phyloP scores from a whole-genome alignment of 1,140 invertebrate genomes.

The Brachionus koreanus region DNA sequence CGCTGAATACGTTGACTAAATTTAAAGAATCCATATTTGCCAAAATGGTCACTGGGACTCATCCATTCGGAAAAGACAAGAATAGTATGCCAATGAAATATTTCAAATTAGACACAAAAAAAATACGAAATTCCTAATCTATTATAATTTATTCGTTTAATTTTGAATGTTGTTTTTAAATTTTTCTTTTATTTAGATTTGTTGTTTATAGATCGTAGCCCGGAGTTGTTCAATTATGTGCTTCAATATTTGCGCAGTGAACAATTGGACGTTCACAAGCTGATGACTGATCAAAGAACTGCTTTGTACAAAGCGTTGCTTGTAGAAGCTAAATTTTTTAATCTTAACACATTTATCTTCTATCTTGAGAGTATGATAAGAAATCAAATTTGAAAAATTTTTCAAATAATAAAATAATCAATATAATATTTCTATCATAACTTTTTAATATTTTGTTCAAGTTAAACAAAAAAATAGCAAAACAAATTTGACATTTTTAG shows the following conservation, averaged over 20 bases:
- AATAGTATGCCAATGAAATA: constrained; percentile 1
- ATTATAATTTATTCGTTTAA: background rate
- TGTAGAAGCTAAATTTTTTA: background rate
- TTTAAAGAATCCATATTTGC: constrained; percentile 1
- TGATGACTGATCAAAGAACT: background rate
- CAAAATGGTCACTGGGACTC: background rate
- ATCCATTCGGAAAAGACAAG: constrained; percentile 21
- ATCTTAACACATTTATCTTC: background rate
- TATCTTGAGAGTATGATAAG: constrained; percentile 22
- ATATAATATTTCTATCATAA: background rate
- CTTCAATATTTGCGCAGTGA: background rate
- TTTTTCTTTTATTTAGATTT: constrained; percentile 19
- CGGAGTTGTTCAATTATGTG: background rate
- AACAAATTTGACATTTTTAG: too few relatives aligned
- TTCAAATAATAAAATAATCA: background rate
- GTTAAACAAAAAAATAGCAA: too few relatives aligned
- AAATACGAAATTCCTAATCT: background rate
- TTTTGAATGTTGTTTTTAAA: background rate
- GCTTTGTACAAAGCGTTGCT: background rate
- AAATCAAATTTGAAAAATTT: background rate
- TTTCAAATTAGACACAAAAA: background rate
- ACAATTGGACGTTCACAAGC: background rate
- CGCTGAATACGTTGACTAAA: background rate
- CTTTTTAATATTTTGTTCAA: too few relatives aligned
- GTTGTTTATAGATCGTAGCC: constrained; percentile 20